Percentiles rank a stretch among this genome's conserved stretches.
phyloP scores from a whole-genome alignment of 2,888 invertebrate species.

The Agrotis puta region DNA sequence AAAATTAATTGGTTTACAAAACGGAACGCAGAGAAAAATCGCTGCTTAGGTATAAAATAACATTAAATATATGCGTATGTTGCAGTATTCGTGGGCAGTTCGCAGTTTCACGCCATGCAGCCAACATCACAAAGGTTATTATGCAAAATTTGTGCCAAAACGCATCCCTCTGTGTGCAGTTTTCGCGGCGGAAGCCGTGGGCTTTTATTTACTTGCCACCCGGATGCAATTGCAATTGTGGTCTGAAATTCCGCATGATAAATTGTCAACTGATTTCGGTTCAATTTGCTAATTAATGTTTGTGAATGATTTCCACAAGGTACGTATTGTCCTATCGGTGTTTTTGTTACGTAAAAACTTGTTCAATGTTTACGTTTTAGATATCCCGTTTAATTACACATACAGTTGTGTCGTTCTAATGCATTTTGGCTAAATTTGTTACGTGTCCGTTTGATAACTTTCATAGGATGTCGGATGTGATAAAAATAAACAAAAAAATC shows the following conservation, averaged over 20 bases:
- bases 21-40: constrained; percentile 8
- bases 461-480: constrained; percentile 7
- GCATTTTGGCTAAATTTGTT: constrained; percentile 25
- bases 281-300: constrained; percentile 78
- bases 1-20: constrained; percentile 7
- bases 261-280: constrained; percentile 80
- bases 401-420: not conserved
- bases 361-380: constrained; percentile 14
- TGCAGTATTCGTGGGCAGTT: constrained; percentile 64
- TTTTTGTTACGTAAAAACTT: constrained; percentile 31
- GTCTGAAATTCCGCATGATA: constrained; percentile 77
- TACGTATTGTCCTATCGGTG: constrained; percentile 40
- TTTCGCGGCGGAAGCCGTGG: constrained; percentile 76
- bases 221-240: constrained; percentile 80
- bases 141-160: constrained; percentile 87
- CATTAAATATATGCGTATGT: constrained; percentile 55
- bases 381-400: constrained; percentile 4
- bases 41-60: constrained; percentile 49
- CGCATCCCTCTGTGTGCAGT: constrained; percentile 76
- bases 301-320: constrained; percentile 68
- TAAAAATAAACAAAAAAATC: constrained; percentile 31
- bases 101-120: constrained; percentile 75
- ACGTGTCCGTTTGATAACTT: constrained; percentile 16
- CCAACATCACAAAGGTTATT: constrained; percentile 79
- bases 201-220: constrained; percentile 81